Conservation (phyloP, 92 coral and sea anemone genomes). For the Paramuricea clavata region DNA sequence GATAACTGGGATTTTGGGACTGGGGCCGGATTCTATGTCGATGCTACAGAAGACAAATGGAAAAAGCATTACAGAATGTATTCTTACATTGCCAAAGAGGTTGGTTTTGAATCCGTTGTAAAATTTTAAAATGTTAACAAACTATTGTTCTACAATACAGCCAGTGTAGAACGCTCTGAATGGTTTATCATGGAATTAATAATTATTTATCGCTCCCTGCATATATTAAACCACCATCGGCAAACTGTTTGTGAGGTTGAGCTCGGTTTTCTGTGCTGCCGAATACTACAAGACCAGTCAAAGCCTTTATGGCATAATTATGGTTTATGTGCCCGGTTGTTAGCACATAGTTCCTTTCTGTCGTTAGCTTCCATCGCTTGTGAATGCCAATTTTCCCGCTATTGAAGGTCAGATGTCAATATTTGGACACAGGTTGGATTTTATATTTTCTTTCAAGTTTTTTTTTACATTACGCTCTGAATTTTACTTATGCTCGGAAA, state of each 20-base stretch:
- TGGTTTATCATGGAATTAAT: no score
- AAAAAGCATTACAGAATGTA: slow-evolving; percentile 95
- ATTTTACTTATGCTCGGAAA: no score
- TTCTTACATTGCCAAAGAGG: slow-evolving; percentile 95
- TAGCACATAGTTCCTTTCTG: no score
- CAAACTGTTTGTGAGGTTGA: no score
- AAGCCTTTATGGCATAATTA: no score
- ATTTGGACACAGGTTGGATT: slow-evolving; percentile 88
- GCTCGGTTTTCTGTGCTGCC: no score
- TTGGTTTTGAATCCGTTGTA: slow-evolving; percentile 20
- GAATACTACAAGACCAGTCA: no score
- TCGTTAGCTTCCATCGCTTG: slow-evolving; percentile 88
- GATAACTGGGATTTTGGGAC: slow-evolving; percentile 96
- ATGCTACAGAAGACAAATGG: slow-evolving; percentile 97
- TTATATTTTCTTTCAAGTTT: neutral
- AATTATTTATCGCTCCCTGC: no score
- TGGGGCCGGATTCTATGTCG: slow-evolving; percentile 96
- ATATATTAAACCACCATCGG: no score
- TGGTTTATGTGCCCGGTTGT: no score
- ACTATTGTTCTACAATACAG: neutral
- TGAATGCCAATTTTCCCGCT: slow-evolving; percentile 86
- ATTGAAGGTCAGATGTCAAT: slow-evolving; percentile 82
- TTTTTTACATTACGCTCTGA: no score
- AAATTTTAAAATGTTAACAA: neutral
- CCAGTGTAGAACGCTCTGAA: no score